Percentiles rank a stretch among this genome's conserved stretches.
These are phyloP conservation scores for Psettodes erumei DNA, from an alignment of 2,113 vertebrate genomes.

Conservation along the genomic window DNA sequence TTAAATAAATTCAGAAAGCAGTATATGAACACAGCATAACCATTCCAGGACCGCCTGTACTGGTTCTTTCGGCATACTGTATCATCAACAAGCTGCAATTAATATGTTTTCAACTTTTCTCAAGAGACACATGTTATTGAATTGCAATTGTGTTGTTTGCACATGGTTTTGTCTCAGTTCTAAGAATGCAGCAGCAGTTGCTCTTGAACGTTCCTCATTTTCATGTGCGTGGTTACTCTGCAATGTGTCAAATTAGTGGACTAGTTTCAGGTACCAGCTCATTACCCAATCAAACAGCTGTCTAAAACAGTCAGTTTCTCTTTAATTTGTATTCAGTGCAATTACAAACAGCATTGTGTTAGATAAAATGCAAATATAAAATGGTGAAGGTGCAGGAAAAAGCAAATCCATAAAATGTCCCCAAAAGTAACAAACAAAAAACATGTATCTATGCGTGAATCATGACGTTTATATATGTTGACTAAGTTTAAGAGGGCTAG, in stretches of 20 bases:
- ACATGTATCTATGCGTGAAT: neutral
- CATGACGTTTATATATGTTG: neutral
- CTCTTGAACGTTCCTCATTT: neutral
- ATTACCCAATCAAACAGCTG: neutral
- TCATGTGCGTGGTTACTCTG: neutral
- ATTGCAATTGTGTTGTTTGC: neutral
- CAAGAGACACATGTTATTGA: neutral
- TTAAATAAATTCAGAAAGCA: too few species aligned
- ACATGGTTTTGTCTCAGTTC: neutral
- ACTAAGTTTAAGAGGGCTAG: neutral
- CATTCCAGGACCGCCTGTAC: too few species aligned
- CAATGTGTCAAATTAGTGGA: neutral
- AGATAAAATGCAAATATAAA: neutral
- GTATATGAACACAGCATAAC: too few species aligned
- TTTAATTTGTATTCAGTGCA: neutral
- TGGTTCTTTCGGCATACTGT: neutral
- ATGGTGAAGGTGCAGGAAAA: too few species aligned
- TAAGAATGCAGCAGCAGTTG: neutral
- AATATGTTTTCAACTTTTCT: neutral
- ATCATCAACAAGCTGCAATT: neutral
- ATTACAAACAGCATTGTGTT: neutral
- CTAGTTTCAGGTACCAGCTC: neutral
- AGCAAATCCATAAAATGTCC: neutral
- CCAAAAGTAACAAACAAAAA: neutral
- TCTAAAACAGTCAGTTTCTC: neutral